Conservation (phyloP, 2,888 invertebrate genomes). For the Drosophila formosana region DNA sequence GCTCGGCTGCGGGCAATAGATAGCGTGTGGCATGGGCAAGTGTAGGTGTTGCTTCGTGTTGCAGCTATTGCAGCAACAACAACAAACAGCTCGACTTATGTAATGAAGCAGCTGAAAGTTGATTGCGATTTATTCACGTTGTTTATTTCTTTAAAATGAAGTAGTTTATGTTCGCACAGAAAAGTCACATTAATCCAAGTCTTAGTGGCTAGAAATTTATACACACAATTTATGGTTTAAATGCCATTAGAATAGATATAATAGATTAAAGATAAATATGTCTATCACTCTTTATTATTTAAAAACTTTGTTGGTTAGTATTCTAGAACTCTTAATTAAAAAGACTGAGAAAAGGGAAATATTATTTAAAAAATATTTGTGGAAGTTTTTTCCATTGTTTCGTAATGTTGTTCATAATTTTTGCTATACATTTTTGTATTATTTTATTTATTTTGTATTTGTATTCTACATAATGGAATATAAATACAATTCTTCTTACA, state of each 20-base stretch:
- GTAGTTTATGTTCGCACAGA: not conserved
- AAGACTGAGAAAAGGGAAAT: no score
- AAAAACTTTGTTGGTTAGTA: no score
- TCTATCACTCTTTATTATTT: no score
- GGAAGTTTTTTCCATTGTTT: no score
- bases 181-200: not conserved
- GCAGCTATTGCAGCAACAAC: not conserved
- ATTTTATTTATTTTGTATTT: not conserved
- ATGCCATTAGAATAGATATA: no score
- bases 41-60: slow-evolving; percentile 24
- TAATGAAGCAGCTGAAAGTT: slow-evolving; percentile 6
- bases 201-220: not conserved
- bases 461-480: no score
- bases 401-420: no score
- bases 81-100: slow-evolving; percentile 28
- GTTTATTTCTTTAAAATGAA: not conserved
- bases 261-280: no score
- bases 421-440: no score
- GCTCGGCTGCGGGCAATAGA: slow-evolving; percentile 43
- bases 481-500: no score
- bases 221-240: not conserved
- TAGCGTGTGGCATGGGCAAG: slow-evolving; percentile 26
- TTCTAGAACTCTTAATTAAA: no score
- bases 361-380: no score
- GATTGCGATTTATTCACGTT: not conserved